Percentiles rank a stretch among this genome's conserved stretches.
These are phyloP conservation scores for Rhopilema esculentum DNA, from an alignment of 30 jellyfish, hydroid and myxozoan genomes.

Conservation along the genomic window DNA sequence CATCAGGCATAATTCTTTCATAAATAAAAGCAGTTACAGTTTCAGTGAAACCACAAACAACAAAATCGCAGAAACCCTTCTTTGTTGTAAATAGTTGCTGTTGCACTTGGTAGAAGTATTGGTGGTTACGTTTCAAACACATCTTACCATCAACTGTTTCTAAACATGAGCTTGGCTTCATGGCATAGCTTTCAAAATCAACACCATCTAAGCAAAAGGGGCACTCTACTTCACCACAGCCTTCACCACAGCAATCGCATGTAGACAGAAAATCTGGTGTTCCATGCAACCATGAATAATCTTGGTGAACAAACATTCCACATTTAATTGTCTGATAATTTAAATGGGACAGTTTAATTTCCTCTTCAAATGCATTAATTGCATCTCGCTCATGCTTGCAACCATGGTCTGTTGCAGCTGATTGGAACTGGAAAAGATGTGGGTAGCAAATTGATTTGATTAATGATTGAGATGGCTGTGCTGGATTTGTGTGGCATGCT, in stretches of 20 bases:
- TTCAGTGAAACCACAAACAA: conserved; percentile 56
- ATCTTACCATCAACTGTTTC: conserved; percentile 26
- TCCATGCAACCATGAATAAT: conserved; percentile 25
- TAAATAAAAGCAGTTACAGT: conserved; percentile 35
- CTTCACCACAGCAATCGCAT: conserved; percentile 54
- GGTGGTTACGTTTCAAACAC: conserved; percentile 33
- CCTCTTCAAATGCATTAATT: conserved; percentile 30
- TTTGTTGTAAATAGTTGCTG: conserved; percentile 53
- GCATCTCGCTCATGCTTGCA: conserved; percentile 67
- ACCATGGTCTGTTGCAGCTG: conserved; percentile 67
- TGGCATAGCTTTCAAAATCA: conserved; percentile 43
- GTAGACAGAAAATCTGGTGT: conserved; percentile 14
- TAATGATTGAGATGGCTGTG: conserved; percentile 63
- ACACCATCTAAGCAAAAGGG: conserved; percentile 3
- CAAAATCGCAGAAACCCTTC: conserved; percentile 46
- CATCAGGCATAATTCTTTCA: conserved; percentile 60
- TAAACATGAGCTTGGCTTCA: conserved; percentile 26
- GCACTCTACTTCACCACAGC: conserved; percentile 49
- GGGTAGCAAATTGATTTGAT: conserved; percentile 58
- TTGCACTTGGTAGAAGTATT: conserved; percentile 62
- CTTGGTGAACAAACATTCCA: conserved; percentile 36
- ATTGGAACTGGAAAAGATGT: conserved; percentile 34
- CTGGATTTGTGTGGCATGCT: conserved; percentile 62
- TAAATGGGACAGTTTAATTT: conserved; percentile 28
- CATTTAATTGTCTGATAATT: conserved; percentile 22